Conservation (phyloP, 2,797 vertebrate species). For the Microctenopoma stevenorrisi region DNA sequence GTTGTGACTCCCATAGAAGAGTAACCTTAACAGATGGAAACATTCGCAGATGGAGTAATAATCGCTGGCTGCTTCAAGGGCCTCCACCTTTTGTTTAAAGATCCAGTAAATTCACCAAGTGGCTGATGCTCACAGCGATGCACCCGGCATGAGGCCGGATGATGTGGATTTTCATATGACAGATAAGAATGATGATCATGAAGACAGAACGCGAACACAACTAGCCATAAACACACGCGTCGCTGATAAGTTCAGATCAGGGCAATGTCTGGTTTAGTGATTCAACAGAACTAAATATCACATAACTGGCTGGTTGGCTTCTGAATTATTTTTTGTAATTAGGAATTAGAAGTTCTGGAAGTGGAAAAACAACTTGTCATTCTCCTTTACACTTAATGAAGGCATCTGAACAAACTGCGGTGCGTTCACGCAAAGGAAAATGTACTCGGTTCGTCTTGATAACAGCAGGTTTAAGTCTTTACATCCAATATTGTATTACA, state of each 20-base stretch:
- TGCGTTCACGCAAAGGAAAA: neutral
- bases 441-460: neutral
- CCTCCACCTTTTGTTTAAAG: constrained; percentile 19
- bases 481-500: constrained; percentile 23
- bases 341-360: no score
- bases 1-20: neutral
- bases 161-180: constrained; percentile 9
- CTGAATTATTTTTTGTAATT: neutral
- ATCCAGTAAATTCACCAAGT: neutral
- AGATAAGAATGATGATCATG: neutral
- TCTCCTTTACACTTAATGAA: no score
- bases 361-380: neutral
- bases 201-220: neutral
- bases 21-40: constrained; percentile 23
- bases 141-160: constrained; percentile 1
- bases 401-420: no score
- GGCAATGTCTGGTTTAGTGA: neutral
- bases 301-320: neutral
- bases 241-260: no score
- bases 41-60: constrained; percentile 16
- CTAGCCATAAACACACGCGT: neutral
- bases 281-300: neutral
- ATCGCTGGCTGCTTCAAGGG: constrained; percentile 13
- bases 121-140: constrained; percentile 20
- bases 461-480: constrained; percentile 13